Conservation (phyloP, 2,113 vertebrate genomes). For the Sceloporus undulatus region DNA sequence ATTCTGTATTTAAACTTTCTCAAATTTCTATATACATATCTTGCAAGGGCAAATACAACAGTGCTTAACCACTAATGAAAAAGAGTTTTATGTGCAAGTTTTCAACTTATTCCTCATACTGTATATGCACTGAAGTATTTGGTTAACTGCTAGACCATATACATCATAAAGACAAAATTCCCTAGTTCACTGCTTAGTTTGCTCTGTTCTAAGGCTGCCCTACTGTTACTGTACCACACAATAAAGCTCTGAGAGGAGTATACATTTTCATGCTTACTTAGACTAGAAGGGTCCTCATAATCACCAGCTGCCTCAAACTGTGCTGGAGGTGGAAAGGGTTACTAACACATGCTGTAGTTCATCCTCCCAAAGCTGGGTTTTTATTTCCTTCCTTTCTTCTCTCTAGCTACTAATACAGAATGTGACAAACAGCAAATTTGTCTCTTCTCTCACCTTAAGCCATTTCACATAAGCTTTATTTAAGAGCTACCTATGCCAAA, state of each 20-base stretch:
- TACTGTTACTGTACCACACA: slow-evolving; percentile 31
- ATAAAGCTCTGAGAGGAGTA: slow-evolving; percentile 40
- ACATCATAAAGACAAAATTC: slow-evolving; percentile 44
- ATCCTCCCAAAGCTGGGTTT: slow-evolving; percentile 33
- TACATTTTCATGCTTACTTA: slow-evolving; percentile 54
- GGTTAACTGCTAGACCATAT: slow-evolving; percentile 13
- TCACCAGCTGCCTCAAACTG: slow-evolving; percentile 59
- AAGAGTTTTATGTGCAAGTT: neutral
- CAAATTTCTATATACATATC: neutral
- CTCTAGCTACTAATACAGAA: neutral
- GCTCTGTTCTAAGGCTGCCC: slow-evolving; percentile 15
- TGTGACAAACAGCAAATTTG: slow-evolving; percentile 30
- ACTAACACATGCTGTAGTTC: slow-evolving; percentile 20
- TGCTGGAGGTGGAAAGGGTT: slow-evolving; percentile 57
- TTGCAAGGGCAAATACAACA: neutral
- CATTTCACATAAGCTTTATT: neutral
- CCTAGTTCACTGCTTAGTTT: slow-evolving; percentile 48
- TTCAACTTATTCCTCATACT: slow-evolving; percentile 34
- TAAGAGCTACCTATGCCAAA: neutral
- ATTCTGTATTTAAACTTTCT: neutral
- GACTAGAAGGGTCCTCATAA: slow-evolving; percentile 38
- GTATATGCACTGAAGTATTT: neutral
- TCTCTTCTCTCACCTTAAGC: slow-evolving; percentile 29
- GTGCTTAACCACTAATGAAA: neutral
- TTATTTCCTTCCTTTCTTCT: slow-evolving; percentile 32